A percentile compares a stretch with the other conserved stretches of the same genome.
Evolutionary conservation across 2,888 invertebrate genomes (phyloP).

Genomic region (Tolmerus cingulatus): DNA sequence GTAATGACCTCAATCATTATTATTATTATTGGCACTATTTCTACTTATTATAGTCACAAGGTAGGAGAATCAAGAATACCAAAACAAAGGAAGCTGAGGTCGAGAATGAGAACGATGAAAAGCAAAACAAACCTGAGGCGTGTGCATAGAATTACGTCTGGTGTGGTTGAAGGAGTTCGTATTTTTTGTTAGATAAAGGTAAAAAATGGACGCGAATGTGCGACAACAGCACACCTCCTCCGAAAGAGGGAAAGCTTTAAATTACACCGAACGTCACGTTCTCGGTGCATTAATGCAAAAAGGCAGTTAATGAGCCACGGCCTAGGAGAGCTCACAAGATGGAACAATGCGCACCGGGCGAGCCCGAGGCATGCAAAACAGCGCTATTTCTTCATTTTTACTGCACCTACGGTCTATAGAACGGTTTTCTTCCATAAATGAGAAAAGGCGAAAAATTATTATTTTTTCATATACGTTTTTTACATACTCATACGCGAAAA

Average conservation of each 20-base stretch:
- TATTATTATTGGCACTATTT: no score
- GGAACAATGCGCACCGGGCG: neutral
- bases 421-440: neutral
- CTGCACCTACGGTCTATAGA: neutral
- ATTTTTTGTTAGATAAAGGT: slow-evolving; percentile 26
- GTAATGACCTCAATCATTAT: neutral
- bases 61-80: neutral
- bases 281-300: neutral
- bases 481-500: neutral
- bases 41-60: neutral
- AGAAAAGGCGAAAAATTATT: neutral
- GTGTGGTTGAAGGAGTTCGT: slow-evolving; percentile 7
- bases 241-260: slow-evolving; percentile 26
- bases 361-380: neutral
- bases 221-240: neutral
- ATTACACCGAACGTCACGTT: slow-evolving; percentile 38
- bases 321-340: neutral
- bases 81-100: neutral
- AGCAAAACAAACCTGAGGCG: slow-evolving; percentile 24
- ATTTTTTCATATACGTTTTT: neutral
- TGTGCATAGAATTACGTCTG: slow-evolving; percentile 37
- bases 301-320: neutral
- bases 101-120: neutral
- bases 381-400: neutral
- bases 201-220: slow-evolving; percentile 11